These are phyloP conservation scores for Craseonycteris thonglongyai DNA, from an alignment of 2,113 vertebrate genomes.

Conservation along the genomic window DNA sequence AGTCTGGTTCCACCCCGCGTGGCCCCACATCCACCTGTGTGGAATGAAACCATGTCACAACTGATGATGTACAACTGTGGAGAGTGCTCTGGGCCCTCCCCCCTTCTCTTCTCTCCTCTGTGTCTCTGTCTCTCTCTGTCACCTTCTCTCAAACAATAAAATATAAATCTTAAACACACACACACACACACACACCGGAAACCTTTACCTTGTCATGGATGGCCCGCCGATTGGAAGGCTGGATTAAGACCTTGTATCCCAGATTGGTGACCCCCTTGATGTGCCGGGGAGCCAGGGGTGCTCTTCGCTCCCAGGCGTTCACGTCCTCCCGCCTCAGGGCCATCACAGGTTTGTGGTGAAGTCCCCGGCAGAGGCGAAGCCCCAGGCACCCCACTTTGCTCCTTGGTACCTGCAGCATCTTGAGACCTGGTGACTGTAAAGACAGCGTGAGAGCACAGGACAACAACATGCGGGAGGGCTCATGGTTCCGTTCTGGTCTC, in stretches of 20 bases:
- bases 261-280: conserved; percentile 90
- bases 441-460: not conserved
- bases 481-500: conserved; percentile 63
- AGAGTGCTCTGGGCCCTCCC: too few relatives aligned
- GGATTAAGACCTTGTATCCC: conserved; percentile 94
- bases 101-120: too few relatives aligned
- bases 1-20: too few relatives aligned
- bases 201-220: conserved; percentile 91
- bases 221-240: conserved; percentile 93
- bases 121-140: too few relatives aligned
- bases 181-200: too few relatives aligned
- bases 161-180: too few relatives aligned
- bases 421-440: conserved; percentile 64
- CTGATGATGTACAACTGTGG: too few relatives aligned
- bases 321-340: conserved; percentile 94
- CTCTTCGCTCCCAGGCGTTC: conserved; percentile 95
- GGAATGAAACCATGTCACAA: too few relatives aligned
- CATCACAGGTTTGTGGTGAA: conserved; percentile 83
- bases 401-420: conserved; percentile 85
- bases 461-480: not conserved
- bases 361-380: conserved; percentile 66
- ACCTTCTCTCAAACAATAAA: too few relatives aligned
- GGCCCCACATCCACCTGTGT: too few relatives aligned
- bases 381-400: conserved; percentile 59
- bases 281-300: conserved; percentile 93